Base-by-base conservation (phyloP, 2,113 vertebrate species). In the Triplophysa dalaica region DNA sequence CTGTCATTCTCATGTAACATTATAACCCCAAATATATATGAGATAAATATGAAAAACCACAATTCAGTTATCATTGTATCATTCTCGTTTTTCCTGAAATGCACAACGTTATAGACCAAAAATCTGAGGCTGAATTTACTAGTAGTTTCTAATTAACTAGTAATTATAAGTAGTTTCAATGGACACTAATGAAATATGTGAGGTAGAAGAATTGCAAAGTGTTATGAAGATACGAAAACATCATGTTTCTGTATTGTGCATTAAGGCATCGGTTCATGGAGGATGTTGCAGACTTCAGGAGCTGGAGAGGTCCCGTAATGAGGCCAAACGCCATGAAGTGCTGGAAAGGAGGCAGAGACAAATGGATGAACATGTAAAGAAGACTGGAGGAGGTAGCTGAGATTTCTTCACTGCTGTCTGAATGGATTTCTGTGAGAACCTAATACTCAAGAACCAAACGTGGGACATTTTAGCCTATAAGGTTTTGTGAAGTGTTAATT, bases 291-390 rank as follows among this genome's bases (percentile, higher is more conserved):
- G 89, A 89, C 43, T 78, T 93, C n/a, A 85, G 90, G 90, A 89
- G 7, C 83, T 88, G 85, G 90, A 94, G 74, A 81, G 79, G n/a
- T 87, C 79, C 1, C 77, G 84, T 8, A 87, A 89, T 9, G 16
- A 90, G 0, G 78, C 83, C 70, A 91, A 79, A 82, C 82, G 74
- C 24, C 14, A 81, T 62, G 91, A 92, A n/a, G 29, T 94, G 38
- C 12, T 93, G 82, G 89, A 92, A 83, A 88, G 90, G 65, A 88
- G 91, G 14, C 86, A 91, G 80, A 87, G 54, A 79, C 92, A 90
- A 86, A 83, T 91, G 0, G 89, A 87, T 0, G 83, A 91, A 77
- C 9, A 90, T 80, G 70, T 48, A 0, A 93, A 89, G 83, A 93
- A 87, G 78, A 79, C 50, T 70, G 26, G 9, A 78, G 58, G 41